phyloP scores from a whole-genome alignment of 2,888 invertebrate species.

The Temnothorax ravouxi region DNA sequence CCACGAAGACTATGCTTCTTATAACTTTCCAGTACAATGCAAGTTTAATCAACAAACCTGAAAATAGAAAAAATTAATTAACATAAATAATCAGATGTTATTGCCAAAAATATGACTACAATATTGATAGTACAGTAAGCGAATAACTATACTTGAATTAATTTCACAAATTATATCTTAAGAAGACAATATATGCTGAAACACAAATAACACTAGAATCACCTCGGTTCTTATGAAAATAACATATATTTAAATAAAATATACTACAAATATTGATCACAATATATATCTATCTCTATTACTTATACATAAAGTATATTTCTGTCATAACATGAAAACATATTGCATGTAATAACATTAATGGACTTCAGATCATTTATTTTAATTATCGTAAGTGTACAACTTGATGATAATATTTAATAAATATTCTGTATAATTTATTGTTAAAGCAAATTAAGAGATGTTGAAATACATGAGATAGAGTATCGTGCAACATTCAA shows the following conservation, averaged over 20 bases:
- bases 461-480: neutral
- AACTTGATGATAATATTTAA: slow-evolving; percentile 26
- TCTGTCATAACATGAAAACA: neutral
- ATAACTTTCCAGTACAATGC: neutral
- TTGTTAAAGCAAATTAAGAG: neutral
- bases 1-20: slow-evolving; percentile 26
- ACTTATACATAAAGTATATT: neutral
- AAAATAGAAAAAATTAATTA: slow-evolving; percentile 66
- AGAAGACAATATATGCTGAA: slow-evolving; percentile 31
- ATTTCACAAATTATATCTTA: slow-evolving; percentile 30
- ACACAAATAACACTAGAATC: slow-evolving; percentile 34
- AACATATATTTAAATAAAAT: neutral
- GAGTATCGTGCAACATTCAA: slow-evolving; percentile 25
- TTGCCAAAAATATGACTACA: neutral
- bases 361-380: neutral
- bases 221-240: slow-evolving; percentile 6
- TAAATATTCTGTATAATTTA: slow-evolving; percentile 8
- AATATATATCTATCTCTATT: neutral
- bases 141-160: slow-evolving; percentile 51
- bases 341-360: neutral
- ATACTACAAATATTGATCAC: neutral
- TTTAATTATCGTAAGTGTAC: neutral
- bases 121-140: neutral
- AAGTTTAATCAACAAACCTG: slow-evolving; percentile 80
- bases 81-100: neutral